Percentiles rank a stretch among this genome's conserved stretches.
These are phyloP conservation scores for Spisula subtruncata DNA, from an alignment of 2,888 invertebrate genomes.

Conservation along the genomic window DNA sequence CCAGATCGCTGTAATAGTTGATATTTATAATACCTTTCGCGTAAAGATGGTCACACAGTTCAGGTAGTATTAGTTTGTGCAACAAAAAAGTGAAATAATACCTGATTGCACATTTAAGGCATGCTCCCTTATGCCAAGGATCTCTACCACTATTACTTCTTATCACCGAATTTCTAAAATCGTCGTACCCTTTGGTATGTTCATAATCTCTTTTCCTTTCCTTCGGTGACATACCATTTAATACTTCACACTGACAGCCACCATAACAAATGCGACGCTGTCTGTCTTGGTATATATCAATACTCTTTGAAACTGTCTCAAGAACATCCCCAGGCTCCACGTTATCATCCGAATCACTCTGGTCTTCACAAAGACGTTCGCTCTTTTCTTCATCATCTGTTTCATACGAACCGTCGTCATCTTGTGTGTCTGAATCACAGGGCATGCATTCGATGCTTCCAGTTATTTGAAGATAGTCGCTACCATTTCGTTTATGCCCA, in stretches of 20 bases:
- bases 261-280: not conserved
- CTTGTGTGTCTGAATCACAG: too few species aligned
- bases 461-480: constrained; percentile 1
- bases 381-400: too few species aligned
- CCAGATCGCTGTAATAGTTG: not conserved
- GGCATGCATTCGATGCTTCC: not conserved
- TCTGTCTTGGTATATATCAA: not conserved
- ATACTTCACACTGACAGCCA: not conserved
- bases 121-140: not conserved
- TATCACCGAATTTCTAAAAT: not conserved
- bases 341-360: too few species aligned
- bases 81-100: not conserved
- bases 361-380: too few species aligned
- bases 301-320: not conserved
- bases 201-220: not conserved
- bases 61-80: not conserved
- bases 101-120: not conserved
- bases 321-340: too few species aligned
- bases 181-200: not conserved
- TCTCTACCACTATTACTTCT: not conserved
- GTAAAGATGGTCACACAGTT: not conserved
- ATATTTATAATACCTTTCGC: not conserved
- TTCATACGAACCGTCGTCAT: too few species aligned
- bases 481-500: not conserved
- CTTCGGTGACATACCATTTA: not conserved